Conservation (phyloP, 2,888 invertebrate genomes). For the Cheilosia impressa region DNA sequence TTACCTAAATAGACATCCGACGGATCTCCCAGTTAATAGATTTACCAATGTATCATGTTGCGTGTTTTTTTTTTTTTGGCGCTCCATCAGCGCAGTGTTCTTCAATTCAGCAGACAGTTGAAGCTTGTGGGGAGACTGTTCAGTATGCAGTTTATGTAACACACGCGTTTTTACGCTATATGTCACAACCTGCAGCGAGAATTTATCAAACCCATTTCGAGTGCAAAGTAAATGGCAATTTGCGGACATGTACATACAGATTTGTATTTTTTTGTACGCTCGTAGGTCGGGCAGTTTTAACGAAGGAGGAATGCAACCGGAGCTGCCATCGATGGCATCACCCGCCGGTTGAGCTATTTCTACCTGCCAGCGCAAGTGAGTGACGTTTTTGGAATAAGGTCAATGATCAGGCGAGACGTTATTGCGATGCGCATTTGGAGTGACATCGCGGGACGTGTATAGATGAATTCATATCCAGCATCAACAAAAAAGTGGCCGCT, state of each 20-base stretch:
- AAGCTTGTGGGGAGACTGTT: constrained; percentile 57
- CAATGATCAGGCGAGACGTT: constrained; percentile 73
- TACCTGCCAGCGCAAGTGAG: constrained; percentile 55
- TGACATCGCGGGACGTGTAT: constrained; percentile 16
- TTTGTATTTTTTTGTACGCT: constrained; percentile 1
- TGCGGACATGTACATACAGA: constrained; percentile 61
- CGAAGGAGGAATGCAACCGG: constrained; percentile 65
- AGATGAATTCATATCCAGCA: background rate
- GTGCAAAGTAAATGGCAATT: constrained; percentile 75
- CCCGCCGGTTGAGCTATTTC: constrained; percentile 71
- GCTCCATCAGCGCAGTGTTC: constrained; percentile 45
- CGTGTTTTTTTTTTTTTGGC: constrained; percentile 25
- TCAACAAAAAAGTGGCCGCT: background rate
- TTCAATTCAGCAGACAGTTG: constrained; percentile 32
- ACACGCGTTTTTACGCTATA: constrained; percentile 76
- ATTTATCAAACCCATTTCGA: constrained; percentile 73
- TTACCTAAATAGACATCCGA: constrained; percentile 75
- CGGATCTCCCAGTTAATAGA: constrained; percentile 74
- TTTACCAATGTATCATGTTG: constrained; percentile 74
- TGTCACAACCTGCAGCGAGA: constrained; percentile 72
- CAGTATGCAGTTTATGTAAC: constrained; percentile 76
- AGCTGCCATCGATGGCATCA: constrained; percentile 70
- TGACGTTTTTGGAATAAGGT: constrained; percentile 69
- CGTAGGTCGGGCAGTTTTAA: constrained; percentile 40
- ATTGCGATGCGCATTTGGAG: constrained; percentile 46